phyloP scores from a whole-genome alignment of 2,888 invertebrate species.

The Nephrotoma appendiculata region DNA sequence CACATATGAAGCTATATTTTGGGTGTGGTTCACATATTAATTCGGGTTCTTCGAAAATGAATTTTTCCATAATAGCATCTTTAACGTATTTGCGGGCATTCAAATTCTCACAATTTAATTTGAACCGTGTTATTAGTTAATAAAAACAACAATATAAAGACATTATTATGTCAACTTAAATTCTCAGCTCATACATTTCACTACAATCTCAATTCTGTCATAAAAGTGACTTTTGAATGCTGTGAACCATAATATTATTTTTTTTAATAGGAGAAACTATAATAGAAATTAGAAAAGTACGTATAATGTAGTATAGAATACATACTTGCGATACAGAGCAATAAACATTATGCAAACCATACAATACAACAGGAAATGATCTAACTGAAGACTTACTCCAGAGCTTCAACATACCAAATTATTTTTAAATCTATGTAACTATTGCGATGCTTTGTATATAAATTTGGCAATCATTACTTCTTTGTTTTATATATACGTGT shows the following conservation, averaged over 20 bases:
- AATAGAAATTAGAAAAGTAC: background rate
- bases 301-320: background rate
- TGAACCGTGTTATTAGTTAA: background rate
- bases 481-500: background rate
- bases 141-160: background rate
- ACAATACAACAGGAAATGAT: background rate
- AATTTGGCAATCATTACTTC: background rate
- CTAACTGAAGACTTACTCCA: background rate
- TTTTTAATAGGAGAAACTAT: background rate
- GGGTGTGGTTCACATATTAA: background rate
- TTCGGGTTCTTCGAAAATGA: background rate
- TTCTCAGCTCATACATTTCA: background rate
- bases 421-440: background rate
- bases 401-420: background rate
- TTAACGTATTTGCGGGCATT: background rate
- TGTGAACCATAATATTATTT: background rate
- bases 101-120: background rate
- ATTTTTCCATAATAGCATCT: background rate
- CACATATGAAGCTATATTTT: background rate
- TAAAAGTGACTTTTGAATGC: background rate
- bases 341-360: background rate
- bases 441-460: background rate
- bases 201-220: background rate
- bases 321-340: background rate
- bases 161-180: background rate